A percentile compares a stretch with the other conserved stretches of the same genome.
Evolutionary conservation across 2,888 invertebrate genomes (phyloP).

Genomic region (Cataglyphis cursor): DNA sequence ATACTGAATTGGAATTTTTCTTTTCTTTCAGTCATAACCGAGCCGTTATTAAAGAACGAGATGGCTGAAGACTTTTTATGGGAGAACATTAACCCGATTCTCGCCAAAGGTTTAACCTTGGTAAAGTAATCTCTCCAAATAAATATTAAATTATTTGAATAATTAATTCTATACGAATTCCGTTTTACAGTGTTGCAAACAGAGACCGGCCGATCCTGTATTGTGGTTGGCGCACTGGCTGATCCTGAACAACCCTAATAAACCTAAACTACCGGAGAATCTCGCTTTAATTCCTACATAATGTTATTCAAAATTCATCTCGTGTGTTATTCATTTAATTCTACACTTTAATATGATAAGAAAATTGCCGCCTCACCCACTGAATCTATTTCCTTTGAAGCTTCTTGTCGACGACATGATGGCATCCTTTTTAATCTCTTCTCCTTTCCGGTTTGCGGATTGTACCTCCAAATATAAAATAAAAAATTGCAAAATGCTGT

Average conservation of each 20-base stretch:
- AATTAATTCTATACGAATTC: not conserved
- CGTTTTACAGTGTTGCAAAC: slow-evolving; percentile 89
- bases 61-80: slow-evolving; percentile 91
- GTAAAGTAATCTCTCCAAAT: slow-evolving; percentile 70
- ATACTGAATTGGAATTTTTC: slow-evolving; percentile 46
- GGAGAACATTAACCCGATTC: slow-evolving; percentile 89
- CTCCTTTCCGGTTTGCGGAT: slow-evolving; percentile 66
- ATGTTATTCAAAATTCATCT: slow-evolving; percentile 12
- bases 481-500: slow-evolving; percentile 16
- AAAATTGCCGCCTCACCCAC: slow-evolving; percentile 62
- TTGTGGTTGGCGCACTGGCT: slow-evolving; percentile 93
- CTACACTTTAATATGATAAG: not conserved
- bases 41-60: slow-evolving; percentile 90
- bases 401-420: slow-evolving; percentile 61
- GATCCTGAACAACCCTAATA: slow-evolving; percentile 92
- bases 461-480: slow-evolving; percentile 72
- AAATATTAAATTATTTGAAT: not conserved
- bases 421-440: slow-evolving; percentile 64
- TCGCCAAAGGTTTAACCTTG: slow-evolving; percentile 88
- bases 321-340: not conserved
- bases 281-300: slow-evolving; percentile 64
- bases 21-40: slow-evolving; percentile 90
- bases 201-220: slow-evolving; percentile 92
- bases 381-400: slow-evolving; percentile 43
- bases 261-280: slow-evolving; percentile 87